phyloP scores from a whole-genome alignment of 2,888 invertebrate species.

The Apamea sordens region DNA sequence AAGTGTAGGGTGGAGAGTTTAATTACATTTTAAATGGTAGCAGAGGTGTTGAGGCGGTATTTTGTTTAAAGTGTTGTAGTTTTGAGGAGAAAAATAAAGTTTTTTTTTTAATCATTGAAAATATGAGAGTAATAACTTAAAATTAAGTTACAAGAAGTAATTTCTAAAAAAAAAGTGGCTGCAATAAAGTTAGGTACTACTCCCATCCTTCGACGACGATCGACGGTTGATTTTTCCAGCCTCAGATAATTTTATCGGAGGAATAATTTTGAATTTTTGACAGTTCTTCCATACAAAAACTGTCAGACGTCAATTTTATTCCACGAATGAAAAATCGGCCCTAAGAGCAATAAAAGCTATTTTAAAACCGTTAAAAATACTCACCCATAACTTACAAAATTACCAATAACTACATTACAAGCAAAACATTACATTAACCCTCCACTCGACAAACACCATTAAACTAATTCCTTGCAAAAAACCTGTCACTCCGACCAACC shows the following conservation, averaged over 20 bases:
- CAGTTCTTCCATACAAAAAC: too few relatives aligned
- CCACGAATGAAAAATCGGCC: too few relatives aligned
- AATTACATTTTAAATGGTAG: constrained; percentile 14
- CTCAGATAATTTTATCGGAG: too few relatives aligned
- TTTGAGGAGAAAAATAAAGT: neutral
- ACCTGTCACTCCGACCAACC: constrained; percentile 34
- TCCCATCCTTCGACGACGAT: too few relatives aligned
- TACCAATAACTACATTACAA: constrained; percentile 34
- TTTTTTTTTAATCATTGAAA: neutral
- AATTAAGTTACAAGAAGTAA: neutral
- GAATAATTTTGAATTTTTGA: too few relatives aligned
- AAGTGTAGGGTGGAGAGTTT: constrained; percentile 27
- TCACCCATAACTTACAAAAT: constrained; percentile 1
- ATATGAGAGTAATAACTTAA: neutral
- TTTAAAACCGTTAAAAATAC: neutral
- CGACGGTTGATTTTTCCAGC: neutral
- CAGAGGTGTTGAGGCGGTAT: neutral
- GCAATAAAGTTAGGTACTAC: neutral
- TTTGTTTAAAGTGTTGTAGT: neutral
- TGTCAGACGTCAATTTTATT: too few relatives aligned
- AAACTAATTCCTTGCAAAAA: constrained; percentile 52
- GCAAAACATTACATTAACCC: constrained; percentile 17
- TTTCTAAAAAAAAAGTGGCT: neutral
- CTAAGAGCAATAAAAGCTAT: neutral
- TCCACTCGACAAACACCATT: constrained; percentile 20